A percentile compares a stretch with the other conserved stretches of the same genome.
Conservation (phyloP, 2,113 vertebrate species). For the Megalops atlanticus region DNA sequence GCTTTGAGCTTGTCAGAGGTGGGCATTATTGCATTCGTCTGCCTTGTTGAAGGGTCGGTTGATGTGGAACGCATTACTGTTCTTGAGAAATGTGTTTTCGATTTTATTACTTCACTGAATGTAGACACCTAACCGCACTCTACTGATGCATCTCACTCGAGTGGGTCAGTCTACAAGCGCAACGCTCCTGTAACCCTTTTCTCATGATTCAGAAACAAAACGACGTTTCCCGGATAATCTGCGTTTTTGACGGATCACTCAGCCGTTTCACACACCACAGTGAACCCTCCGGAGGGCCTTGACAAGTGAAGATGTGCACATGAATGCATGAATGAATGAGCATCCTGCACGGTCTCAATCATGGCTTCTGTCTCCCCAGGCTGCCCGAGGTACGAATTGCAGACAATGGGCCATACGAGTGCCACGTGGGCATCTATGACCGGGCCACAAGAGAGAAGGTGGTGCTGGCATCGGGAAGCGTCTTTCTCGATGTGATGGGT, state of each 20-base stretch:
- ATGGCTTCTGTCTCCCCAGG: slow-evolving; percentile 55
- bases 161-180: neutral
- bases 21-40: neutral
- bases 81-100: neutral
- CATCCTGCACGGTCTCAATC: no score
- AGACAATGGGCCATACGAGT: slow-evolving; percentile 89
- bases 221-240: no score
- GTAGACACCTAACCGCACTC: neutral
- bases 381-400: slow-evolving; percentile 90
- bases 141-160: neutral
- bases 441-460: slow-evolving; percentile 82
- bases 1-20: neutral
- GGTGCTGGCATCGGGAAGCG: slow-evolving; percentile 83
- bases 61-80: neutral
- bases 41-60: neutral
- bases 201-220: no score
- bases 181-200: no score
- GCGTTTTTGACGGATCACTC: no score
- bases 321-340: no score
- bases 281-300: no score
- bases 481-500: slow-evolving; percentile 90
- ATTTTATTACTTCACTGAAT: neutral
- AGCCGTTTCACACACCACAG: no score
- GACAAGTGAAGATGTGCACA: no score
- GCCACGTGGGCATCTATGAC: slow-evolving; percentile 92